These are phyloP conservation scores for Manacus vitellinus DNA, from an alignment of 2,113 vertebrate species.

Conservation along the genomic window DNA sequence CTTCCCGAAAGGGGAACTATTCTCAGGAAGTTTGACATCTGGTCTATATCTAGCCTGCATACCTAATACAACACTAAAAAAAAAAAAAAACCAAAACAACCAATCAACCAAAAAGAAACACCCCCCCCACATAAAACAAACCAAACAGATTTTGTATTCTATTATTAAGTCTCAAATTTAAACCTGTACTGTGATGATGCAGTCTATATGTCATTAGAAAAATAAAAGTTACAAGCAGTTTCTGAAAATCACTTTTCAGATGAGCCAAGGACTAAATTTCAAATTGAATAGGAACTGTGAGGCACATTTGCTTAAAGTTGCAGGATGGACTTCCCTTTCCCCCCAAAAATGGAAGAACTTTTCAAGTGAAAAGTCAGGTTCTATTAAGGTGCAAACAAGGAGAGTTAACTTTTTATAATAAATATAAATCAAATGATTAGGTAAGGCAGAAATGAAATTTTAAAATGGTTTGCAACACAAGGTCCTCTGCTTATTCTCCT, in stretches of 20 bases:
- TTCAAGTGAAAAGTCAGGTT: not conserved
- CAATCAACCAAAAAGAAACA: too few species aligned
- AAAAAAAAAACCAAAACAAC: not conserved
- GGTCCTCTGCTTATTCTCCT: not conserved
- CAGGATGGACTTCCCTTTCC: not conserved
- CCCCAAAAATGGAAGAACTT: not conserved
- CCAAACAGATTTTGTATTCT: rapidly evolving
- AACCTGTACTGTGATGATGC: not conserved
- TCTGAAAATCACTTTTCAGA: not conserved
- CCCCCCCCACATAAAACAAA: not conserved
- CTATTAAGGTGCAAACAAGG: not conserved
- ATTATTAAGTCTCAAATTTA: not conserved
- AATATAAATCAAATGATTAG: not conserved
- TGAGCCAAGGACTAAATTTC: not conserved
- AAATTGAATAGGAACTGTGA: not conserved
- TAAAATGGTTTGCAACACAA: not conserved
- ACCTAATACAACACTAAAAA: not conserved
- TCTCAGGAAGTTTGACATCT: not conserved
- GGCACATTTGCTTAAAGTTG: not conserved
- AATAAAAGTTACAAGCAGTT: not conserved
- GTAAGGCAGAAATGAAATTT: not conserved
- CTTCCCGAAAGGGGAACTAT: not conserved
- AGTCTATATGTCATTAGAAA: not conserved
- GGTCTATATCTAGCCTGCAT: not conserved
- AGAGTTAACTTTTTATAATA: not conserved